phyloP scores from a whole-genome alignment of 2,797 vertebrate species.

The Falco naumanni region DNA sequence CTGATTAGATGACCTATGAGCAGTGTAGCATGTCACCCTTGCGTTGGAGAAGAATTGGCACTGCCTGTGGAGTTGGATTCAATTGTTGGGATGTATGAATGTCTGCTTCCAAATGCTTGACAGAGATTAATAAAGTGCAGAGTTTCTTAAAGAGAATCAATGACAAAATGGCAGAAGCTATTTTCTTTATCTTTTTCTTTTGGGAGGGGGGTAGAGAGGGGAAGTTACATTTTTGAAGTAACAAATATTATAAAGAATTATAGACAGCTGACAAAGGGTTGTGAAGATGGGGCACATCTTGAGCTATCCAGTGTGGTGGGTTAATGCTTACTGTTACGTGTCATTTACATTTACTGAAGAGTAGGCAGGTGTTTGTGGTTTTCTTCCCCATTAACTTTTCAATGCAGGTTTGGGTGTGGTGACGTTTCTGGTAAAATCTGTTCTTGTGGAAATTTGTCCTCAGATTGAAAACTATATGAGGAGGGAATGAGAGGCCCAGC shows the following conservation, averaged over 20 bases:
- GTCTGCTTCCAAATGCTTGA: slow-evolving; percentile 37
- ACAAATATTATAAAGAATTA: neutral
- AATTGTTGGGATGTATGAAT: slow-evolving; percentile 32
- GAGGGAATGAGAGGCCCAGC: neutral
- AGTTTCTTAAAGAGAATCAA: slow-evolving; percentile 30
- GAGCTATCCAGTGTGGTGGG: neutral
- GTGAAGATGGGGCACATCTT: accelerated
- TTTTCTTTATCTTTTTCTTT: neutral
- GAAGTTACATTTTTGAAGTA: neutral
- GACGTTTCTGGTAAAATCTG: neutral
- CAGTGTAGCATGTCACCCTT: slow-evolving; percentile 13
- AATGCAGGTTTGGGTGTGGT: neutral
- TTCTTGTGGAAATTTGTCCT: neutral
- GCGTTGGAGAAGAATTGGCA: slow-evolving; percentile 17
- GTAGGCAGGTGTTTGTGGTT: neutral
- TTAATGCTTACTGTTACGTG: neutral
- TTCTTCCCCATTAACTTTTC: neutral
- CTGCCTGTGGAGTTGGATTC: slow-evolving; percentile 21
- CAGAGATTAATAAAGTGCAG: slow-evolving; percentile 61
- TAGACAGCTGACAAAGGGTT: neutral
- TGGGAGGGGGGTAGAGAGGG: too few relatives aligned
- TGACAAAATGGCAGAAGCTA: slow-evolving; percentile 25
- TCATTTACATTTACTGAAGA: neutral
- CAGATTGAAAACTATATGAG: neutral
- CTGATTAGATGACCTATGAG: slow-evolving; percentile 64